Conservation (phyloP, 2,113 vertebrate genomes). For the Gymnogyps californianus region DNA sequence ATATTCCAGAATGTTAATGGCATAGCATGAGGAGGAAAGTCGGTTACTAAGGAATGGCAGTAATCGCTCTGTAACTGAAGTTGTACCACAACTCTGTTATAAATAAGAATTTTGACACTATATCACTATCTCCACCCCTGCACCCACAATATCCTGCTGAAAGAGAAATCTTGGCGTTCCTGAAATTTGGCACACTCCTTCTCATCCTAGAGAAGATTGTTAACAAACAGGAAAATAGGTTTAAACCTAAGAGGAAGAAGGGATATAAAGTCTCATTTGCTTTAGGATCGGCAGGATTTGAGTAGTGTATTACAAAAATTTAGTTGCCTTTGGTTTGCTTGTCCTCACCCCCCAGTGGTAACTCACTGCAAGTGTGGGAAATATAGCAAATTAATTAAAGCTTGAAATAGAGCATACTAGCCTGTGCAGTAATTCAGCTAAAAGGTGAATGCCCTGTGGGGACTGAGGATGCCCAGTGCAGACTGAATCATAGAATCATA, state of each 20-base stretch:
- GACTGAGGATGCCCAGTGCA: neutral
- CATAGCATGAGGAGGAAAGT: neutral
- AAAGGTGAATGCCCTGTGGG: neutral
- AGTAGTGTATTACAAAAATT: neutral
- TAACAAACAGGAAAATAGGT: neutral
- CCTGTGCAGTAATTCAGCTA: neutral
- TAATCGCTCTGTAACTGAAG: neutral
- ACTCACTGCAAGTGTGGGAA: neutral
- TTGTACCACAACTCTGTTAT: neutral
- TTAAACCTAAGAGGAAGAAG: neutral
- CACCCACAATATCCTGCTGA: neutral
- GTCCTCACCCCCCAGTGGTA: neutral
- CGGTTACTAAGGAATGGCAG: constrained; percentile 16
- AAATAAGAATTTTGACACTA: neutral
- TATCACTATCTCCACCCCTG: neutral
- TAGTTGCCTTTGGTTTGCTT: neutral
- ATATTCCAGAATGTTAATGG: constrained; percentile 18
- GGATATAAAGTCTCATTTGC: neutral
- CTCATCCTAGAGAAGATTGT: neutral
- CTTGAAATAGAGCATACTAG: neutral
- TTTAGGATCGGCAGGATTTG: neutral
- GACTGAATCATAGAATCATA: neutral
- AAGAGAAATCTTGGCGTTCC: neutral
- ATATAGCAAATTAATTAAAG: neutral
- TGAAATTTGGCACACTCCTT: neutral